Percentiles rank a stretch among this genome's conserved stretches.
phyloP scores from a whole-genome alignment of 2,113 vertebrate species.

The Anguilla rostrata region DNA sequence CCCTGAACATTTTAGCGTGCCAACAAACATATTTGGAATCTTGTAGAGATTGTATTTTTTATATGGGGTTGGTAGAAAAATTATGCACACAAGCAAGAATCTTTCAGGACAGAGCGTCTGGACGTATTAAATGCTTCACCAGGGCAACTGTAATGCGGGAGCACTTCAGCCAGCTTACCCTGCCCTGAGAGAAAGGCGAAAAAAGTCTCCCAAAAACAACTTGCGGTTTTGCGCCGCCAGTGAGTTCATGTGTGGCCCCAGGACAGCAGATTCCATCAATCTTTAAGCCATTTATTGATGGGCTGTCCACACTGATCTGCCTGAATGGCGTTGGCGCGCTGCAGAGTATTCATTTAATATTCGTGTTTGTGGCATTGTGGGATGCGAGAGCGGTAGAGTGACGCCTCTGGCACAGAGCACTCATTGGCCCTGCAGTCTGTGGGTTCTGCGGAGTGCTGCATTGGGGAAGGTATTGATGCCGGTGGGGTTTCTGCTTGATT shows the following conservation, averaged over 20 bases:
- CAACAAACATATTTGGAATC: no score
- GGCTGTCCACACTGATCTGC: constrained; percentile 71
- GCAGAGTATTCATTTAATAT: constrained; percentile 71
- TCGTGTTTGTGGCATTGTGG: constrained; percentile 48
- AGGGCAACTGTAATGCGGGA: constrained; percentile 35
- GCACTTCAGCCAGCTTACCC: constrained; percentile 32
- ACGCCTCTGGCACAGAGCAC: constrained; percentile 55
- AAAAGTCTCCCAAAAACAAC: constrained; percentile 63
- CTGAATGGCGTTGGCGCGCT: constrained; percentile 51
- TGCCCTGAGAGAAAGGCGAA: constrained; percentile 52
- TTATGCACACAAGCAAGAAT: background rate
- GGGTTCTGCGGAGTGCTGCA: constrained; percentile 45
- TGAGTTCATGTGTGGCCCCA: constrained; percentile 56
- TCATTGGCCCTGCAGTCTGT: constrained; percentile 57
- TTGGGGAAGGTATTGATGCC: constrained; percentile 46
- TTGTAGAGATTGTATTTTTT: no score
- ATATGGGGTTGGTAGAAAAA: no score
- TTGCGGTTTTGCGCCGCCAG: constrained; percentile 54
- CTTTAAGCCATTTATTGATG: constrained; percentile 70
- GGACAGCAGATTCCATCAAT: constrained; percentile 69
- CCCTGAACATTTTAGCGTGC: no score
- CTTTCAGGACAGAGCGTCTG: constrained; percentile 21
- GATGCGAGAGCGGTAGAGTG: constrained; percentile 41
- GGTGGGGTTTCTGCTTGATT: background rate
- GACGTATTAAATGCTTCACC: constrained; percentile 24